phyloP scores from a whole-genome alignment of 2,888 invertebrate species.

The Cylindroiulus punctatus region DNA sequence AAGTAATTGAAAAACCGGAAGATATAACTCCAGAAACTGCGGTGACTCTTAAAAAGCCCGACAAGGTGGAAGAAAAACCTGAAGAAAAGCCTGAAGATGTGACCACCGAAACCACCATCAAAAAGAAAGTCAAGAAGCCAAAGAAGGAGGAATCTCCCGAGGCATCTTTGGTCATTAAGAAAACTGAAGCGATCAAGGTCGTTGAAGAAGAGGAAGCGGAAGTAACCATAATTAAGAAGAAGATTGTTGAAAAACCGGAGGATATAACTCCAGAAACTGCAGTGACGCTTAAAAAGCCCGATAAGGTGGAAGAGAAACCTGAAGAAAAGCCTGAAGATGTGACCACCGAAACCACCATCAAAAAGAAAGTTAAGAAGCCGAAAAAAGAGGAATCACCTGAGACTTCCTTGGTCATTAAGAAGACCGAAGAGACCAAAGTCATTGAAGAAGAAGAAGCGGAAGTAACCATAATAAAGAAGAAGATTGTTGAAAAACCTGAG shows the following conservation, averaged over 20 bases:
- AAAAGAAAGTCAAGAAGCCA: conserved; percentile 49
- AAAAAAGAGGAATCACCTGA: no score
- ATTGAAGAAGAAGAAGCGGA: no score
- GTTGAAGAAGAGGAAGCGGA: conserved; percentile 6
- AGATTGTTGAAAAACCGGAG: background rate
- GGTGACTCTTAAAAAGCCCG: background rate
- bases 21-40: conserved; percentile 65
- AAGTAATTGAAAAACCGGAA: conserved; percentile 57
- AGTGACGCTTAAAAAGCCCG: no score
- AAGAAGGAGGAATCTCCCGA: conserved; percentile 60
- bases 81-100: conserved; percentile 54
- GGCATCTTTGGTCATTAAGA: conserved; percentile 50
- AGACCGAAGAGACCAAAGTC: background rate
- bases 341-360: no score
- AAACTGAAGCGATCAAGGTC: background rate
- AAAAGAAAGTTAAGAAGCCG: no score
- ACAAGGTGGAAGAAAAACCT: conserved; percentile 56
- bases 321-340: no score
- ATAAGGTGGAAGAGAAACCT: no score
- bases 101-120: background rate
- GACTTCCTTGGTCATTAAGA: no score
- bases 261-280: no score
- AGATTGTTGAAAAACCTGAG: no score
- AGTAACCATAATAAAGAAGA: no score
- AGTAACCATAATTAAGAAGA: no score